phyloP scores from a whole-genome alignment of 2,797 vertebrate genomes.

The Cossypha niveicapilla region DNA sequence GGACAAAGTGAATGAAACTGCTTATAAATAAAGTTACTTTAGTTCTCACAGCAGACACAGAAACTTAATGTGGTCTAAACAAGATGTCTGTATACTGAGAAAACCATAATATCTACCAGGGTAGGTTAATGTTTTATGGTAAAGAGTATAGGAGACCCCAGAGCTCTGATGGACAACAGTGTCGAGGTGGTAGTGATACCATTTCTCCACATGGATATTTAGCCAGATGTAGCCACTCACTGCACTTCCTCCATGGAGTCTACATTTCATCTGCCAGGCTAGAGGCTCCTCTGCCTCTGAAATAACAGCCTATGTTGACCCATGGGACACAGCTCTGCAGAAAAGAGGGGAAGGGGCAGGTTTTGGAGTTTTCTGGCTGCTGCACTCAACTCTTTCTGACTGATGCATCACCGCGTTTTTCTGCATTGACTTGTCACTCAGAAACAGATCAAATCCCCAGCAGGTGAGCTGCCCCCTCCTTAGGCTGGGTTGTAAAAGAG shows the following conservation, averaged over 20 bases:
- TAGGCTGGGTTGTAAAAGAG: not conserved
- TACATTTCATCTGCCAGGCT: not conserved
- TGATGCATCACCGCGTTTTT: not conserved
- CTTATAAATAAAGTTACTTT: not conserved
- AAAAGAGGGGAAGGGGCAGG: not conserved
- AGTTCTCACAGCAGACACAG: not conserved
- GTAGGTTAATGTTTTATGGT: not conserved
- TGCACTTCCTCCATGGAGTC: not conserved
- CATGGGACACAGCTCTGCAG: too few species aligned
- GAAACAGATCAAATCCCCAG: not conserved
- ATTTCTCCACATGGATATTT: not conserved
- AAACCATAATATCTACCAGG: fast-evolving
- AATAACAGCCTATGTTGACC: not conserved
- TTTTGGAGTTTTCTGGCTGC: not conserved
- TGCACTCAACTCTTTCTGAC: not conserved
- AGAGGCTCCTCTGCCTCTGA: not conserved
- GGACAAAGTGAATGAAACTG: not conserved
- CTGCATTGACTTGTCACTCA: not conserved
- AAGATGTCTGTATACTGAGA: not conserved
- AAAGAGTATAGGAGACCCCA: not conserved
- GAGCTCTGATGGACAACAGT: not conserved
- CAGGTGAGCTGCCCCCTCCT: not conserved
- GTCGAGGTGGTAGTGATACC: not conserved
- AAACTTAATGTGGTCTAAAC: not conserved
- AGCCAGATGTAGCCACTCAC: not conserved